A percentile compares a stretch with the other conserved stretches of the same genome.
Conservation (phyloP, 2,113 vertebrate genomes). For the Strix uralensis region DNA sequence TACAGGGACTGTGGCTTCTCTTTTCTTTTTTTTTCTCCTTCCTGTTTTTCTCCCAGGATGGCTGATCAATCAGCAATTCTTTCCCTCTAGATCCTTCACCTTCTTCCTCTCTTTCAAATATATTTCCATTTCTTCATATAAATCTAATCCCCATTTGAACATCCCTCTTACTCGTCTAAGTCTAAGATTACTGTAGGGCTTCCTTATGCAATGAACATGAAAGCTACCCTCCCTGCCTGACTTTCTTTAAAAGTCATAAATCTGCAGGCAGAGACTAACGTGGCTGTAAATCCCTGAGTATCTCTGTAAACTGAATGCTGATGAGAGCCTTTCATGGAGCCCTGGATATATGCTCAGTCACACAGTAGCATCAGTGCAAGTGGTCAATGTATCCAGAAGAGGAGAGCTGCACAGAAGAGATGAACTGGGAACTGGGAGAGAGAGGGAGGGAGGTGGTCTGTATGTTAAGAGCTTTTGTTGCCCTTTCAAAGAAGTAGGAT, state of each 20-base stretch:
- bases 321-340: background rate
- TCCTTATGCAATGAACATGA: background rate
- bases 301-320: background rate
- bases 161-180: background rate
- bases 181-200: background rate
- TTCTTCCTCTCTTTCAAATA: background rate
- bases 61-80: background rate
- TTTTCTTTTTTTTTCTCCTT: background rate
- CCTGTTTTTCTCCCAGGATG: background rate
- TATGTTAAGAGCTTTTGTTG: background rate
- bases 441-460: background rate
- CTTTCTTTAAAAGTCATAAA: background rate
- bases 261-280: background rate
- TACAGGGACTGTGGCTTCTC: background rate
- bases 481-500: background rate
- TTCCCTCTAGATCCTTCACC: background rate
- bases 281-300: background rate
- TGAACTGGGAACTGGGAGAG: background rate
- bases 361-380: accelerated
- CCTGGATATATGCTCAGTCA: background rate
- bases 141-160: background rate
- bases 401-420: background rate
- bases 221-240: background rate
- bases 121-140: background rate
- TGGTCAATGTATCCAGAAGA: background rate